Evolutionary conservation across 2,888 invertebrate species (phyloP), one percentile per base, ranked within the genome.

Genomic region (Zonitis immaculata): DNA sequence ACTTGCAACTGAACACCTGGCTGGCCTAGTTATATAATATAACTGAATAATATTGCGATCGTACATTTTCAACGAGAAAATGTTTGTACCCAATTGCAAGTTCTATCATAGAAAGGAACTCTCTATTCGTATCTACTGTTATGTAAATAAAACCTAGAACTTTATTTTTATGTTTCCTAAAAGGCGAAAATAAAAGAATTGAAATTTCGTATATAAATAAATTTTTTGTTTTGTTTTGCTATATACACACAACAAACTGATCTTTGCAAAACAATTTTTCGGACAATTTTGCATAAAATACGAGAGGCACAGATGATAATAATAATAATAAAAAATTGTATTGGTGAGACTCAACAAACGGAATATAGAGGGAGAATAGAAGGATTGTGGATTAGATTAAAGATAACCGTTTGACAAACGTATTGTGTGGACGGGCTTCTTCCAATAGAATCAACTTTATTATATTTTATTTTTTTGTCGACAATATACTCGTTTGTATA

Each of bases 321-420:
- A 66, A 71, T 67, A n/a, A n/a, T n/a, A n/a, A 66, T 70, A 70
- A 65, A 60, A 66, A 65, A 60, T 47, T 64, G 65, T 67, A 69
- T 70, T 70, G 65, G 67, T 62, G 59, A 66, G 59, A 69, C 68
- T 18, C 67, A 69, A 67, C 67, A 64, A 65, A 62, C 60, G 60
- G 60, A 49, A 22, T 22, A 22, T 44, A 51, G 45, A 32, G 14
- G 3, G 54, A 58, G 49, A 54, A 53, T 52, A 52, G 55, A 60
- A 59, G 55, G 52, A 47, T 55, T 43, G 48, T 47, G 55, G 50
- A 56, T 55, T 60, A 61, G 56, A 54, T 60, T 54, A 52, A 51
- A 45, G 51, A 39, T 51, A 52, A 39, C 51, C 6, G n/a, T n/a
- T 39, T 11, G 5, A 47, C 53, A 51, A 58, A 59, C 52, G 58